Evolutionary conservation across 2,888 invertebrate genomes (phyloP), one percentile per base, ranked within the genome.

Genomic region (Melolontha melolontha): DNA sequence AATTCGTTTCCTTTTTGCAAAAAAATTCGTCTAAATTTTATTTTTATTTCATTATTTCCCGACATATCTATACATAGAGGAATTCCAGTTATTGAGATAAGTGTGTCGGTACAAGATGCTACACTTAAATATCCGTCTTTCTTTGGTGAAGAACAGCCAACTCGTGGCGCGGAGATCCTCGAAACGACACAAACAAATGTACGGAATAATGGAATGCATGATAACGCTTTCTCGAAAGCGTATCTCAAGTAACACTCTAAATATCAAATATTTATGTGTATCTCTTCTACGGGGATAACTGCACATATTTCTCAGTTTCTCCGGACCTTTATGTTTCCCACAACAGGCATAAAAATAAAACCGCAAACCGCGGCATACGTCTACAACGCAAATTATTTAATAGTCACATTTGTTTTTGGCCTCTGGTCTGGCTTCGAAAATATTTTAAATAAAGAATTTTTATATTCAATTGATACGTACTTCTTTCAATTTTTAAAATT

Each of bases 191-290:
- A 47, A 34, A 62, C 59, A 62, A 62, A 62, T 62, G 59, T 62
- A 62, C 47, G 59, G 59, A 62, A 62, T 62, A 62, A 62, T 62
- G 59, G 59, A 62, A 62, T 62, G 59, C 59, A 62, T 47, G 59
- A 62, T 62, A 62, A 62, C 59, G 59, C 59, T 62, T 62, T 62
- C 59, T 62, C 59, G 59, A 62, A 62, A 47, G 34, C 59, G 59
- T 62, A 62, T 59, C 59, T 59, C 47, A 39, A 62, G 59, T 62
- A 62, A 62, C 59, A 62, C 59, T 51, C 51, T 44, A 67, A 67
- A 67, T 67, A 67, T 67, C 59, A 67, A 67, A 67, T 67, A 67
- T 67, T 67, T 67, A 67, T 59, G 66, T 50, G 62, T 59, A 67
- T 67, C 66, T 67, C 66, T 62, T 59, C 65, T 47, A 42, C 51